Percentiles rank a stretch among this genome's conserved stretches.
Conservation (phyloP, 2,888 invertebrate genomes). For the Rhagonycha lutea region DNA sequence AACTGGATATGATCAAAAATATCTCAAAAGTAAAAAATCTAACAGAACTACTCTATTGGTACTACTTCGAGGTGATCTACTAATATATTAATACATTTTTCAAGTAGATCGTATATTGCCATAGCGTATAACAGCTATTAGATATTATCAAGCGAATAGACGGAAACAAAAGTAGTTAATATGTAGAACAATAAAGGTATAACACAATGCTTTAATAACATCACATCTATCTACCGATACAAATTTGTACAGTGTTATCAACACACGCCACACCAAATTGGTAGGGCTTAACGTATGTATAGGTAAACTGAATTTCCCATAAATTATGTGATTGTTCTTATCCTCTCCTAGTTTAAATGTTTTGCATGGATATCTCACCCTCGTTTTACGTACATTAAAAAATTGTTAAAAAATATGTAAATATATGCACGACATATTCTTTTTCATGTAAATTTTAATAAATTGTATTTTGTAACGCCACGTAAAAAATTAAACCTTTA, state of each 20-base stretch:
- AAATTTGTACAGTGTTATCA: conserved; percentile 3
- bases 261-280: not conserved
- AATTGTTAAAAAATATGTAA: conserved; percentile 20
- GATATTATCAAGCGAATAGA: conserved; percentile 1
- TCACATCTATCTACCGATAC: not conserved
- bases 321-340: conserved; percentile 2
- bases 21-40: not conserved
- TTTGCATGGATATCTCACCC: conserved; percentile 1
- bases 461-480: not conserved
- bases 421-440: conserved; percentile 19
- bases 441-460: not conserved
- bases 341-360: not conserved
- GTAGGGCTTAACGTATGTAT: not conserved
- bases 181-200: not conserved
- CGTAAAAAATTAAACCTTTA: not conserved
- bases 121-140: not conserved
- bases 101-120: not conserved
- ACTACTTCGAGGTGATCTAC: not conserved
- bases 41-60: not conserved
- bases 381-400: conserved; percentile 10
- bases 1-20: too few relatives aligned
- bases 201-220: conserved; percentile 1
- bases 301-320: not conserved
- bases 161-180: not conserved
- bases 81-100: not conserved